A percentile compares a stretch with the other conserved stretches of the same genome.
These are phyloP conservation scores for Allolobophora icterica DNA, from an alignment of 2,888 invertebrate species.

Conservation along the genomic window DNA sequence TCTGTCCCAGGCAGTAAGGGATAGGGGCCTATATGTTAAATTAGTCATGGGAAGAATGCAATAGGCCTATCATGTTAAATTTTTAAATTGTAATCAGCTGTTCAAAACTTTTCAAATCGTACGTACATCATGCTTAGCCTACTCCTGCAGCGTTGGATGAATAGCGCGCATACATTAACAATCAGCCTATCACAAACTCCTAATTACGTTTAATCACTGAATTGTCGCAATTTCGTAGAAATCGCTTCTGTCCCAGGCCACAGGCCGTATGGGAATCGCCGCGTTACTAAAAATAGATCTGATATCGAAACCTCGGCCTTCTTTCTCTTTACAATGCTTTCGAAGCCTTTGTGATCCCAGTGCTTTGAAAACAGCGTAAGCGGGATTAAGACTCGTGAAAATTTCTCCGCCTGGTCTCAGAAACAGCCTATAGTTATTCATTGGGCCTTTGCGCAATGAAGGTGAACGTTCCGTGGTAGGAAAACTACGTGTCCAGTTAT, in stretches of 20 bases:
- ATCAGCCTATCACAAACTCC: too few relatives aligned
- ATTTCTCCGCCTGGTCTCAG: background rate
- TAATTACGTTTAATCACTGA: background rate
- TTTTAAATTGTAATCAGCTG: background rate
- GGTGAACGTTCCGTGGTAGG: background rate
- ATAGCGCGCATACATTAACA: background rate
- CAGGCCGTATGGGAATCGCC: background rate
- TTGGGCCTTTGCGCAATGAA: too few relatives aligned
- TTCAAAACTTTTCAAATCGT: background rate
- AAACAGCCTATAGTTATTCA: background rate
- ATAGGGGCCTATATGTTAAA: too few relatives aligned
- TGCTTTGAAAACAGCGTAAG: background rate
- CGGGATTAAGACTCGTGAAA: background rate
- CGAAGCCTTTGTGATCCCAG: background rate
- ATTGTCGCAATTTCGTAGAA: background rate
- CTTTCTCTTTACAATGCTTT: background rate
- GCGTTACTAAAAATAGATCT: background rate
- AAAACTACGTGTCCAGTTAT: background rate
- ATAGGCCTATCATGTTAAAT: too few relatives aligned
- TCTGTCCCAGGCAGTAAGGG: background rate
- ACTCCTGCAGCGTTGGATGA: background rate
- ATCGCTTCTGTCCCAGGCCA: background rate
- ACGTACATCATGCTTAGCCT: background rate
- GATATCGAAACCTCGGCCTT: background rate
- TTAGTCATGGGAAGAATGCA: too few relatives aligned